phyloP scores from a whole-genome alignment of 2,888 invertebrate species.

The Pheosia gnoma region DNA sequence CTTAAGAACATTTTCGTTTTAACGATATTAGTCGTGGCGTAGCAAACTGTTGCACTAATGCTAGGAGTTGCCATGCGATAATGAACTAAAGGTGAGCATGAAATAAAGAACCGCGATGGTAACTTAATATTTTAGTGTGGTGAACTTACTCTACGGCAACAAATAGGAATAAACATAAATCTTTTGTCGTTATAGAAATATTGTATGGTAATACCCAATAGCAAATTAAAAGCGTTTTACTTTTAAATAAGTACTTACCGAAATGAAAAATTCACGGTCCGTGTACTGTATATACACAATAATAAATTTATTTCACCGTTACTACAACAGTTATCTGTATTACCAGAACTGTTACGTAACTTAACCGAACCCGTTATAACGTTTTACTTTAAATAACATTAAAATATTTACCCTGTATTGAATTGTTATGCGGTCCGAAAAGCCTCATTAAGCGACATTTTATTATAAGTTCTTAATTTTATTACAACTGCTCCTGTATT shows the following conservation, averaged over 20 bases:
- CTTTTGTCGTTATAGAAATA: too few species aligned
- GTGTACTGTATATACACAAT: conserved; percentile 19
- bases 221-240: too few species aligned
- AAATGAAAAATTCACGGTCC: background rate
- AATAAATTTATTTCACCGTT: conserved; percentile 30
- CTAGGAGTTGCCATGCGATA: too few species aligned
- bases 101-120: too few species aligned
- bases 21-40: too few species aligned
- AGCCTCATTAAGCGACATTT: conserved; percentile 39
- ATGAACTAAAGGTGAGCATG: too few species aligned
- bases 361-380: conserved; percentile 49
- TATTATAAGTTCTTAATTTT: conserved; percentile 40
- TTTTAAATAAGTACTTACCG: background rate
- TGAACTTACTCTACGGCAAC: too few species aligned
- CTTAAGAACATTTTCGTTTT: too few species aligned
- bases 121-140: too few species aligned
- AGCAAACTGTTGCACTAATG: too few species aligned
- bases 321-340: conserved; percentile 35
- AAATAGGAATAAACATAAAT: too few species aligned
- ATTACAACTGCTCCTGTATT: conserved; percentile 36
- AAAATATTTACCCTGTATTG: conserved; percentile 36
- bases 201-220: too few species aligned
- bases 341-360: conserved; percentile 42
- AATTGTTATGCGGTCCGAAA: conserved; percentile 33
- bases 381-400: conserved; percentile 47